phyloP scores from a whole-genome alignment of 1,140 invertebrate species.

The Tetramorium simillimum region DNA sequence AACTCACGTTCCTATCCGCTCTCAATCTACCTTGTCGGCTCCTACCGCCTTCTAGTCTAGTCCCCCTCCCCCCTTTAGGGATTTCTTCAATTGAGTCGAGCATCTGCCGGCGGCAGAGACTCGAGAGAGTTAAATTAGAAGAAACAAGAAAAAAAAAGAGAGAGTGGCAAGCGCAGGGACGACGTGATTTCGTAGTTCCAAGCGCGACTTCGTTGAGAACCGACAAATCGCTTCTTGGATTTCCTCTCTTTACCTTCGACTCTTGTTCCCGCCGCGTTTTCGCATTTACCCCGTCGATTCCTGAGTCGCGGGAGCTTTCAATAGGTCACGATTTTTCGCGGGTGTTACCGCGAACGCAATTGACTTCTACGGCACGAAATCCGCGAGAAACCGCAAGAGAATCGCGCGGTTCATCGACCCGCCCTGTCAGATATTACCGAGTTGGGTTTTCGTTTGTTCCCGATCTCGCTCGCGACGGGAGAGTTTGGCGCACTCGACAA shows the following conservation, averaged over 20 bases:
- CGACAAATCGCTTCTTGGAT: slow-evolving; percentile 58
- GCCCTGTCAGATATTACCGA: slow-evolving; percentile 48
- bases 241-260: slow-evolving; percentile 53
- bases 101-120: slow-evolving; percentile 53
- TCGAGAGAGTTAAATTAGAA: slow-evolving; percentile 60
- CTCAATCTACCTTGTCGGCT: slow-evolving; percentile 39
- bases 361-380: slow-evolving; percentile 55
- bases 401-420: slow-evolving; percentile 51
- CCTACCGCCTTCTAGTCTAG: slow-evolving; percentile 18
- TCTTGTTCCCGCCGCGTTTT: slow-evolving; percentile 20
- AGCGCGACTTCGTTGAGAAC: slow-evolving; percentile 49
- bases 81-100: slow-evolving; percentile 60
- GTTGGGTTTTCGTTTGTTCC: slow-evolving; percentile 49
- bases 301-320: slow-evolving; percentile 35
- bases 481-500: slow-evolving; percentile 53
- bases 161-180: background rate
- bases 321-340: slow-evolving; percentile 58
- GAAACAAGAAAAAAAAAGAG: slow-evolving; percentile 40
- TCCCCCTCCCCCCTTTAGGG: slow-evolving; percentile 44
- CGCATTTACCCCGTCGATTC: slow-evolving; percentile 31
- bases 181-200: slow-evolving; percentile 50
- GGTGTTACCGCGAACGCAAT: slow-evolving; percentile 45
- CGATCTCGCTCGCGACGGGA: slow-evolving; percentile 44
- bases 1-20: slow-evolving; percentile 15
- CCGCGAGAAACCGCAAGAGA: slow-evolving; percentile 52